Base-by-base conservation (phyloP, 2,888 invertebrate species). In the Ametastegia equiseti region DNA sequence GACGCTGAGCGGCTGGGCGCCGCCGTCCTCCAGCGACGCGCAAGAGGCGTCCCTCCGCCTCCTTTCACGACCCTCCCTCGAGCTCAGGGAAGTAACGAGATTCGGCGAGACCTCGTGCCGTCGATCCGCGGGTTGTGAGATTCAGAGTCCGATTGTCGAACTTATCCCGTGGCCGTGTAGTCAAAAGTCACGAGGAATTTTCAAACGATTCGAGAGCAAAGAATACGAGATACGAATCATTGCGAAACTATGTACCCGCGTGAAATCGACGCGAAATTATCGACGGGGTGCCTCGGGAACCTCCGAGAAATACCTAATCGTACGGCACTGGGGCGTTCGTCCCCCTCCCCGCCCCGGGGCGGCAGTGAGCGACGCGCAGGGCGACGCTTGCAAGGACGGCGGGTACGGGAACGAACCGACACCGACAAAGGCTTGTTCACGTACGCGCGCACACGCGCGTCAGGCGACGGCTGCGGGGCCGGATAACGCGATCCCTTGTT, bases 21-120 rank as follows among this genome's bases (percentile, higher is more conserved):
- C 78, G 78, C 36, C 60, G 60, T 78, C 78, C 60, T 75, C 50
- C n/a, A 78, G 39, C 78, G 60, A 39, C 57, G 60, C 75, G 75
- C 57, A 23, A 78, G 78, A 78, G 82, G 92, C 91, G 93, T 93
- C 93, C 93, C 93, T 93, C 93, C 93, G 93, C 93, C 92, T 93
- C 93, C 93, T 93, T 93, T 82, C 93, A 90, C 91, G 92, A 82
- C 82, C 89, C 87, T 92, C 92, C 91, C 92, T 91, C 90, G 92
- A 92, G 92, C 92, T 88, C 91, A 91, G 93, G 92, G 92, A 92
- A 93, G 93, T 93, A 93, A 39, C 50, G 45, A 92, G 92, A 89
- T 92, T 92, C 91, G 89, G 86, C 85, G 89, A 11, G 60, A 15
- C 60, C 60, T 30, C 60, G 60, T 15, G 15, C 5, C 4, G 15